phyloP scores from a whole-genome alignment of 2,888 invertebrate genomes.

The Rugalucina vietnamica region DNA sequence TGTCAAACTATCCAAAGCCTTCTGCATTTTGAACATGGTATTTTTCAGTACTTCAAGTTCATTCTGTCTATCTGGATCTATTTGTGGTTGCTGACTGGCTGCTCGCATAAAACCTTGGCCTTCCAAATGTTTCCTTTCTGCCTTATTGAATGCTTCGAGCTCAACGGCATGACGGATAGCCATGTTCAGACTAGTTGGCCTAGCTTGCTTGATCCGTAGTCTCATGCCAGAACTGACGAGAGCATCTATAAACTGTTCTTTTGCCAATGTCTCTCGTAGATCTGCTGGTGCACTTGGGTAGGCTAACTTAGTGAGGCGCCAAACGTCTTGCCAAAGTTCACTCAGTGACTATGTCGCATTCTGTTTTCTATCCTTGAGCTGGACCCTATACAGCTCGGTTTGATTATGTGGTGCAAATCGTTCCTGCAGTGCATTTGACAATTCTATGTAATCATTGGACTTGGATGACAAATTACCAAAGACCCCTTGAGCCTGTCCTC shows the following conservation, averaged over 20 bases:
- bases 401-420: neutral
- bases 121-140: neutral
- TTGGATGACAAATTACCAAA: slow-evolving; percentile 15
- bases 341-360: neutral
- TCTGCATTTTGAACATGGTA: no score
- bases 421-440: neutral
- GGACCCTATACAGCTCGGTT: neutral
- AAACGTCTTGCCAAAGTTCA: neutral
- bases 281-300: neutral
- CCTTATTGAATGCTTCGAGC: neutral
- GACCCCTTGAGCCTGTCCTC: slow-evolving; percentile 4
- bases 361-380: neutral
- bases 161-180: neutral
- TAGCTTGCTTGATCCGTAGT: neutral
- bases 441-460: neutral
- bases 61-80: neutral
- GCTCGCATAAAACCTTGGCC: neutral
- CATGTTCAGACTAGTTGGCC: neutral
- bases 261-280: neutral
- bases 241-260: neutral
- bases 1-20: no score
- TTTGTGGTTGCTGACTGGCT: neutral
- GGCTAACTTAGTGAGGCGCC: neutral
- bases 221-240: neutral
- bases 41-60: no score